A percentile compares a stretch with the other conserved stretches of the same genome.
Conservation (phyloP, 2,888 invertebrate species). For the Pachymerium ferrugineum region DNA sequence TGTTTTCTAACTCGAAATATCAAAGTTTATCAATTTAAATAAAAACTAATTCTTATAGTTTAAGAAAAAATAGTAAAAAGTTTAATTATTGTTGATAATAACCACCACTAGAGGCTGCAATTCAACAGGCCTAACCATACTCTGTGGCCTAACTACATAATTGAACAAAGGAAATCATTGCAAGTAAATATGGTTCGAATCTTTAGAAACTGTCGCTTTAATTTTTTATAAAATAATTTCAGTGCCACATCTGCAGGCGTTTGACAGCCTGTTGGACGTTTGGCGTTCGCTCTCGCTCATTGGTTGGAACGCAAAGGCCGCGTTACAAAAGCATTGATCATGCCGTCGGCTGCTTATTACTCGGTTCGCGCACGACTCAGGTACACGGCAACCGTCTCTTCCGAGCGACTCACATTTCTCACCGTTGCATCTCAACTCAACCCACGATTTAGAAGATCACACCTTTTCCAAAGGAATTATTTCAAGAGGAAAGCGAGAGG, state of each 20-base stretch:
- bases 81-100: too few species aligned
- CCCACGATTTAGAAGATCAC: background rate
- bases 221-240: background rate
- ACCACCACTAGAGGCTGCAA: too few species aligned
- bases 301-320: background rate
- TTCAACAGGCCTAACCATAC: too few species aligned
- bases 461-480: background rate
- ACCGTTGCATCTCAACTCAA: background rate
- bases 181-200: background rate
- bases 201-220: background rate
- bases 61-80: too few species aligned
- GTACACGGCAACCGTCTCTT: background rate
- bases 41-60: too few species aligned
- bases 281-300: background rate
- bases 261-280: background rate
- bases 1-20: too few species aligned
- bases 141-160: too few species aligned
- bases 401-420: background rate
- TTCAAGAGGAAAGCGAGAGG: background rate
- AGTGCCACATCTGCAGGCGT: background rate
- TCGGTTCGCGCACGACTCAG: background rate
- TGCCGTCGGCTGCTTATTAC: background rate
- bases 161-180: too few species aligned
- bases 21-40: too few species aligned
- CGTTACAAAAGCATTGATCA: conserved; percentile 2